Conservation (phyloP, 2,113 vertebrate species). For the Anhinga anhinga region DNA sequence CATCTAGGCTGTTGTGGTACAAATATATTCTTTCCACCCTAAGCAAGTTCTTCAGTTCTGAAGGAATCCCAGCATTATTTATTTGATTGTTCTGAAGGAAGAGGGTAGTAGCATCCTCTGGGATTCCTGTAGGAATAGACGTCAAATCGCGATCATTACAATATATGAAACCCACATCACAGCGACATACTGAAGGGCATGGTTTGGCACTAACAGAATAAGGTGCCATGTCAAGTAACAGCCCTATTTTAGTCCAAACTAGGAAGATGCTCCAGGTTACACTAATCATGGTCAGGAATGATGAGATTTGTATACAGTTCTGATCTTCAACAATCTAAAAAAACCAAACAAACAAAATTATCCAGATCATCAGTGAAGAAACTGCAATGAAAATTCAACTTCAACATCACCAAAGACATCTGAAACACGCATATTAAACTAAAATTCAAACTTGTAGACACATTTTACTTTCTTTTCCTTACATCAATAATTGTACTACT, state of each 20-base stretch:
- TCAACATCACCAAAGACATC: conserved; percentile 29
- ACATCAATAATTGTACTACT: neutral
- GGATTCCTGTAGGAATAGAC: conserved; percentile 94
- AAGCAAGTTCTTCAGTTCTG: conserved; percentile 87
- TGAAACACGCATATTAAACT: neutral
- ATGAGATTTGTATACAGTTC: conserved; percentile 75
- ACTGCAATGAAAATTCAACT: conserved; percentile 11
- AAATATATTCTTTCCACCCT: conserved; percentile 97
- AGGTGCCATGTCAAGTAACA: conserved; percentile 90
- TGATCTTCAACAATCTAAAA: conserved; percentile 81
- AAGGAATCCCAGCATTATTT: conserved; percentile 95
- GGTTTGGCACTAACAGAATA: conserved; percentile 84
- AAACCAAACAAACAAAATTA: conserved; percentile 68
- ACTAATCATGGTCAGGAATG: conserved; percentile 89
- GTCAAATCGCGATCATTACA: conserved; percentile 98
- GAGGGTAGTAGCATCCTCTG: conserved; percentile 94
- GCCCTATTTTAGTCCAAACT: conserved; percentile 89
- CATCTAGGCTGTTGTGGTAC: conserved; percentile 97
- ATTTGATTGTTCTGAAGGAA: conserved; percentile 99
- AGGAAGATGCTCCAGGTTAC: conserved; percentile 90
- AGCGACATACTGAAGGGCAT: conserved; percentile 93
- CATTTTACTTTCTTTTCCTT: neutral
- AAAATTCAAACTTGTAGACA: neutral
- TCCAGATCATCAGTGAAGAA: conserved; percentile 53
- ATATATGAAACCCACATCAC: conserved; percentile 97